Evolutionary conservation across 2,113 vertebrate species (phyloP).

Genomic region (Tupaia chinensis): DNA sequence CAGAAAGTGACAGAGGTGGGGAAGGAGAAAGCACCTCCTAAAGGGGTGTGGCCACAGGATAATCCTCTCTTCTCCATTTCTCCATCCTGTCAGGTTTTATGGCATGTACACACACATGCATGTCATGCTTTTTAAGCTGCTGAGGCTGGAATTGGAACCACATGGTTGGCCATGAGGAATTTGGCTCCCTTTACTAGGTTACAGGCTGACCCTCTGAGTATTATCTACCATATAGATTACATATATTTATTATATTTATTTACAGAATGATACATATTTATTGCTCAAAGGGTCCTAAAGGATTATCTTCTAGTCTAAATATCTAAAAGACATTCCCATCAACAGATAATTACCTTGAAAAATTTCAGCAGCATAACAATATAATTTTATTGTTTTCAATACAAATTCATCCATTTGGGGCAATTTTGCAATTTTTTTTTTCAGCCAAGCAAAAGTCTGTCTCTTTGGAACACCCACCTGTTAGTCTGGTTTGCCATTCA

Average conservation of each 20-base stretch:
- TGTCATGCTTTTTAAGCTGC: too few relatives aligned
- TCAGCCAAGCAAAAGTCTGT: background rate
- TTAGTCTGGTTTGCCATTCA: background rate
- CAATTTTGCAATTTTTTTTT: background rate
- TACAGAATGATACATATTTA: background rate
- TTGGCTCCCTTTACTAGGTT: too few relatives aligned
- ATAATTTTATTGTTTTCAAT: background rate
- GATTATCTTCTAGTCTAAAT: background rate
- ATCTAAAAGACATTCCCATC: background rate
- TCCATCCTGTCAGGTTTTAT: too few relatives aligned
- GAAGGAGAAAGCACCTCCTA: too few relatives aligned
- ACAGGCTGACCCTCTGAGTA: background rate
- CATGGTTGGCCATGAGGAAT: too few relatives aligned
- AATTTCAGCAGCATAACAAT: background rate
- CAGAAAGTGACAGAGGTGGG: too few relatives aligned
- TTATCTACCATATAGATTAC: background rate
- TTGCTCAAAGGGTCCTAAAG: background rate
- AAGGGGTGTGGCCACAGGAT: too few relatives aligned
- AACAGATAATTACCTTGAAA: background rate
- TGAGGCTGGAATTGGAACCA: too few relatives aligned
- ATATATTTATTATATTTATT: background rate
- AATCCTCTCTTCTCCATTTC: too few relatives aligned
- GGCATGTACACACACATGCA: too few relatives aligned
- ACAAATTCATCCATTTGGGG: background rate
- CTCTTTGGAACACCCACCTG: background rate